Evolutionary conservation across 2,113 vertebrate species (phyloP), one percentile per base, ranked within the genome.

Genomic region (Asarcornis scutulata): DNA sequence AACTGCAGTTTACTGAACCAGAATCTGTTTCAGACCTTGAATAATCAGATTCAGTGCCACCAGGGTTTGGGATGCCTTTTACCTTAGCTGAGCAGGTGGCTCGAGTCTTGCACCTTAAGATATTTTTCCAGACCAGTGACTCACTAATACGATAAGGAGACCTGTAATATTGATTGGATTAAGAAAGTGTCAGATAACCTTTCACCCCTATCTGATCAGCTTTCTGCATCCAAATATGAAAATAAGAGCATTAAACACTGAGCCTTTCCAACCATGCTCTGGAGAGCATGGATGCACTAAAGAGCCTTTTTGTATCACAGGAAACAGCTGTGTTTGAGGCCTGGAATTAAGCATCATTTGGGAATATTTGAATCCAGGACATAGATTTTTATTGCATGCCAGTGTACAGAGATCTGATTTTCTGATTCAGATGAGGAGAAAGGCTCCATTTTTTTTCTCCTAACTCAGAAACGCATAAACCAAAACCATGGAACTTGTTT

Each of bases 331-430:
- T 63, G 27, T 87, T 89, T 90, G 53, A 42, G 26, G 34, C 17
- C 29, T 58, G 25, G 27, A 74, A 82, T 89, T 72, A 91, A 36
- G 34, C 32, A 59, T 76, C 34, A 14, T 75, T 85, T 87, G 50
- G 68, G 46, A 95, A 83, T 89, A 88, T 80, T 62, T 95, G 75
- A 95, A 89, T 58, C 32, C 67, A 85, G 63, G 34, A 74, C 38
- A 52, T 4, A 74, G 38, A 48, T 44, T 91, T 79, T 76, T 88
- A 58, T 23, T 26, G 40, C 53, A 23, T 84, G 5, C 78, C 56
- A 20, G 12, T 66, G 31, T 53, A 88, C 5, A 80, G 72, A 77
- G 44, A 67, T 74, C 72, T 73, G 44, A 62, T 91, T 89, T 82
- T 85, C 34, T 83, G 85, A 93, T 83, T 88, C 31, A 71, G 6